Evolutionary conservation across 53 echinoderm and acorn worm species (phyloP).

Genomic region (Zoroaster sp.): DNA sequence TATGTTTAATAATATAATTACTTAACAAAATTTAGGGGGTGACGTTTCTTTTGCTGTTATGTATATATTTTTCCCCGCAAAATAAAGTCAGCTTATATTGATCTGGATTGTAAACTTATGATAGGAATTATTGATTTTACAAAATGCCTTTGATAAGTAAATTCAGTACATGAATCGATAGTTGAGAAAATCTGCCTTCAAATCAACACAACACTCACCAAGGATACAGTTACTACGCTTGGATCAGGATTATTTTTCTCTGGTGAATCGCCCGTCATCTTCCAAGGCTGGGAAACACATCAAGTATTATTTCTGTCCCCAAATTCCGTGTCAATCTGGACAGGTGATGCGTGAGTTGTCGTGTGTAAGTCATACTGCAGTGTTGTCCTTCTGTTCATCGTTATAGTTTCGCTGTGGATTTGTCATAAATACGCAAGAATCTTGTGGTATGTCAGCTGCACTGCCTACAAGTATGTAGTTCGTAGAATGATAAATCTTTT

Average conservation of each 20-base stretch:
- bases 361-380: neutral
- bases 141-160: no score
- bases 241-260: neutral
- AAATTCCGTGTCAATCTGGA: neutral
- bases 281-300: neutral
- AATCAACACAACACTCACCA: neutral
- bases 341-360: neutral
- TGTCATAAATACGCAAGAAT: neutral
- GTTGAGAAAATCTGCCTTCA: neutral
- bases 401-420: neutral
- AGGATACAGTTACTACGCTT: neutral
- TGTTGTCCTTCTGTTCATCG: neutral
- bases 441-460: slow-evolving; percentile 8
- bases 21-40: no score
- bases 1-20: no score
- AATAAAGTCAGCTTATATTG: no score
- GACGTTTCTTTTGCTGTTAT: no score
- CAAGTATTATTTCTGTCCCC: neutral
- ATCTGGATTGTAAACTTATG: no score
- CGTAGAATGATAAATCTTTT: neutral
- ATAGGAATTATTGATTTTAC: no score
- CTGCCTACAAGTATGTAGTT: neutral
- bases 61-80: no score
- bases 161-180: no score
- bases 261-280: neutral